These are phyloP conservation scores for Zelleria hepariella DNA, from an alignment of 2,888 invertebrate species.

Conservation along the genomic window DNA sequence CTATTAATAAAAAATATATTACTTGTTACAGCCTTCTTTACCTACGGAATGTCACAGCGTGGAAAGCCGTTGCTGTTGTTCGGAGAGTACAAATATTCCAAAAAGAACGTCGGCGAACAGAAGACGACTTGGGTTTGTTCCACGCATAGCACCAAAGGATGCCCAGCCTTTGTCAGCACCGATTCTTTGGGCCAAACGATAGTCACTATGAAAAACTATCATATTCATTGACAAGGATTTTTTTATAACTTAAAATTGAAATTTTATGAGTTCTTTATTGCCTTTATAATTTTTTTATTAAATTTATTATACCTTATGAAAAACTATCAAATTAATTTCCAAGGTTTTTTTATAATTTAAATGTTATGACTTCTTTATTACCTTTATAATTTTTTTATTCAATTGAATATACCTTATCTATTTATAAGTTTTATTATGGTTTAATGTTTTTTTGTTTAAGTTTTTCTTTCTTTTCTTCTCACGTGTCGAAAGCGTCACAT, in stretches of 20 bases:
- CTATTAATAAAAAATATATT: not conserved
- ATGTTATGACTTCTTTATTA: too few relatives aligned
- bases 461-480: too few relatives aligned
- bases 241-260: not conserved
- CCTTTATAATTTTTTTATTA: not conserved
- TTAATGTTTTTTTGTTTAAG: too few relatives aligned
- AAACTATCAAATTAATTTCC: too few relatives aligned
- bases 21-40: not conserved
- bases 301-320: not conserved
- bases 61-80: not conserved
- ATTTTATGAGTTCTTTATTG: not conserved
- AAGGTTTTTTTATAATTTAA: too few relatives aligned
- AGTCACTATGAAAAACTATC: not conserved
- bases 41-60: not conserved
- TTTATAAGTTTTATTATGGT: too few relatives aligned
- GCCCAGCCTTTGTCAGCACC: constrained; percentile 7
- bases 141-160: constrained; percentile 17
- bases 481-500: too few relatives aligned
- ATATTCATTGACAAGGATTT: not conserved
- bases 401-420: too few relatives aligned
- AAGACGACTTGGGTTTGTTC: constrained; percentile 19
- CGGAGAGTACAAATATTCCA: not conserved
- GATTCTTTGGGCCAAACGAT: not conserved
- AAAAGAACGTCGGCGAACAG: not conserved
- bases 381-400: too few relatives aligned